Base-by-base conservation (phyloP, 2,797 vertebrate species). In the Graptemys geographica region DNA sequence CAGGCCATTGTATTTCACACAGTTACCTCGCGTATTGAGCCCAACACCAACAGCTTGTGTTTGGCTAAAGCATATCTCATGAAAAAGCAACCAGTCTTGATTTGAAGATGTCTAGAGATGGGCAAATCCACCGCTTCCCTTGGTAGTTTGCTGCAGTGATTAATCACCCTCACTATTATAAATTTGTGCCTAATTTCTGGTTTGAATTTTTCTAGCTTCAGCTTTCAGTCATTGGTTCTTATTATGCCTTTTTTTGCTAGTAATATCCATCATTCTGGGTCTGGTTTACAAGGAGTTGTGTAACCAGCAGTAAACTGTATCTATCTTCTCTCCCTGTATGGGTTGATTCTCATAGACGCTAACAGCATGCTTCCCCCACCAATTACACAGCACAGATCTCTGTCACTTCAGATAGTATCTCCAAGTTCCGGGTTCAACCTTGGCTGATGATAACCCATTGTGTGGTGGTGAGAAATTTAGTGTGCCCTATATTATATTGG, bases 11-110 rank as follows among this genome's bases (percentile, higher is more conserved):
- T 0, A 1, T 87, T 80, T 65, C 93, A 74, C 90, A 37, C 13
- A 95, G 53, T 87, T 94, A 83, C 57, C 88, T 94, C 55, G 49
- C 59, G 41, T 59, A 87, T 88, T 11, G 78, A 90, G 87, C 78
- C 69, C 69, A 57, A 81, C 49, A 86, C 79, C 69, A 57, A 79
- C 53, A 86, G 62, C 57, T 96, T 51, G 19, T 85, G 90, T 65
- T 88, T 86, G 85, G 90, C 76, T 95, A 83, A 90, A 93, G 1
- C 15, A 76, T 57, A 33, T 87, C n/a, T 96, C 28, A 89, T 93
- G 72, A 56, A 69, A 72, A 88, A 86, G 59, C 81, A 52, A 2
- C 6, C 78, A 81, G 82, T 51, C n/a, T 59, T 83, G 18, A 41
- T 92, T 74, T 52, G 57, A 62, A 92, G 80, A 44, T 88, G 18